Evolutionary conservation across 2,797 vertebrate species (phyloP).

Genomic region (Lateolabrax maculatus): DNA sequence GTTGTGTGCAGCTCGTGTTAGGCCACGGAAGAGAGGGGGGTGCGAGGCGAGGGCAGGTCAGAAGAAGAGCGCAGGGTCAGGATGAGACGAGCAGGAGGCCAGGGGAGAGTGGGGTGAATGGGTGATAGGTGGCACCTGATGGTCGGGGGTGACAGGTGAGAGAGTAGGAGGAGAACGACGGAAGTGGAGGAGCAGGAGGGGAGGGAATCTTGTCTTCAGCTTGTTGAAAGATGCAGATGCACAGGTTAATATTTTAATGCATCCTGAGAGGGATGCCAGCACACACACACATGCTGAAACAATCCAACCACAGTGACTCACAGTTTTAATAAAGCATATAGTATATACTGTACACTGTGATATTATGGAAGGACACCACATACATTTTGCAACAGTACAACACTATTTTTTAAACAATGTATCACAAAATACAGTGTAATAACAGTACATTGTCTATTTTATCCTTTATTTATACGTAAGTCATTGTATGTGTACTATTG

Average conservation of each 20-base stretch:
- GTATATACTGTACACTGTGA: background rate
- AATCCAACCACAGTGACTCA: constrained; percentile 6
- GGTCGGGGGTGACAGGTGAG: constrained; percentile 33
- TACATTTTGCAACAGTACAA: background rate
- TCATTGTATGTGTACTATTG: background rate
- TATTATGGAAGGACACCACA: background rate
- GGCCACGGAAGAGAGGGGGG: constrained; percentile 6
- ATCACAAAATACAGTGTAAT: background rate
- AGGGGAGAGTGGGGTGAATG: constrained; percentile 11
- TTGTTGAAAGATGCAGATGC: constrained; percentile 32
- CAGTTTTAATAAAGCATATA: constrained; percentile 4
- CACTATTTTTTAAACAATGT: background rate
- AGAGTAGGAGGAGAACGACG: background rate
- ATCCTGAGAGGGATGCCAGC: background rate
- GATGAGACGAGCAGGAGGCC: constrained; percentile 22
- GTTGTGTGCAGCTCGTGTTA: constrained; percentile 30
- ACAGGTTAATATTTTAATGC: constrained; percentile 38
- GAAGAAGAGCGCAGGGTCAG: constrained; percentile 28
- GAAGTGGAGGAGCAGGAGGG: constrained; percentile 8
- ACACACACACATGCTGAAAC: constrained; percentile 28
- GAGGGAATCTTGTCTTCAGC: constrained; percentile 8
- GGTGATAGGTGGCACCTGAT: constrained; percentile 40
- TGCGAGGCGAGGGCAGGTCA: constrained; percentile 18
- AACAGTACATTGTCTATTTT: background rate
- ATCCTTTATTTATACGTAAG: background rate